phyloP scores from a whole-genome alignment of 2,888 invertebrate species.

The Amaurobius ferox region DNA sequence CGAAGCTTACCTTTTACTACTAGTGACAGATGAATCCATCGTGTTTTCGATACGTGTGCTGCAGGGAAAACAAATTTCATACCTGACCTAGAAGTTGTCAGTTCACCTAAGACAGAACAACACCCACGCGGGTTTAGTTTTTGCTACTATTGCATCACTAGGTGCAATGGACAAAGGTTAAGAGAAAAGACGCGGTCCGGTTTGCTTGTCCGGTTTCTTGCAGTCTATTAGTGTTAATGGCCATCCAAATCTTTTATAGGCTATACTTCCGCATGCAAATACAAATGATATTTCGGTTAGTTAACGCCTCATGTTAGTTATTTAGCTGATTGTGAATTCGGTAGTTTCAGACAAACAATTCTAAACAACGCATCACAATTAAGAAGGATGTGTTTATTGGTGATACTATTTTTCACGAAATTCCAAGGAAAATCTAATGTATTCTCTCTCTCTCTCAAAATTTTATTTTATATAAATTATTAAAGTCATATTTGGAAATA shows the following conservation, averaged over 20 bases:
- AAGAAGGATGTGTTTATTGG: too few relatives aligned
- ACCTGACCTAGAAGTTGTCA: slow-evolving; percentile 51
- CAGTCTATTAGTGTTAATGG: neutral
- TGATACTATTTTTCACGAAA: too few relatives aligned
- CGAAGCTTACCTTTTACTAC: neutral
- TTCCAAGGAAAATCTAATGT: too few relatives aligned
- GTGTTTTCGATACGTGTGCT: slow-evolving; percentile 20
- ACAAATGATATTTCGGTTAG: neutral
- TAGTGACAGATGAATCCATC: slow-evolving; percentile 33
- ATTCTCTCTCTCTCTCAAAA: too few relatives aligned
- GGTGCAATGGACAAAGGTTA: neutral
- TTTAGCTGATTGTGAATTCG: too few relatives aligned
- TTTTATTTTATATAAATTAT: too few relatives aligned
- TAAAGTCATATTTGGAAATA: too few relatives aligned
- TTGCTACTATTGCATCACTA: neutral
- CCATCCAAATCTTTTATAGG: neutral
- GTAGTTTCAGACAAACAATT: too few relatives aligned
- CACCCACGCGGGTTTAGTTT: slow-evolving; percentile 20
- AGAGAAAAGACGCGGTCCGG: neutral
- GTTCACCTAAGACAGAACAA: neutral
- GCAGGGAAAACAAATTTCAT: slow-evolving; percentile 22
- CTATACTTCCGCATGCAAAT: slow-evolving; percentile 7
- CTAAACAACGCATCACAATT: too few relatives aligned
- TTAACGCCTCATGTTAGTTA: neutral
- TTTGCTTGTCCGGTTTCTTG: neutral